phyloP scores from a whole-genome alignment of 2,888 invertebrate genomes.

The Tetropium fuscum region DNA sequence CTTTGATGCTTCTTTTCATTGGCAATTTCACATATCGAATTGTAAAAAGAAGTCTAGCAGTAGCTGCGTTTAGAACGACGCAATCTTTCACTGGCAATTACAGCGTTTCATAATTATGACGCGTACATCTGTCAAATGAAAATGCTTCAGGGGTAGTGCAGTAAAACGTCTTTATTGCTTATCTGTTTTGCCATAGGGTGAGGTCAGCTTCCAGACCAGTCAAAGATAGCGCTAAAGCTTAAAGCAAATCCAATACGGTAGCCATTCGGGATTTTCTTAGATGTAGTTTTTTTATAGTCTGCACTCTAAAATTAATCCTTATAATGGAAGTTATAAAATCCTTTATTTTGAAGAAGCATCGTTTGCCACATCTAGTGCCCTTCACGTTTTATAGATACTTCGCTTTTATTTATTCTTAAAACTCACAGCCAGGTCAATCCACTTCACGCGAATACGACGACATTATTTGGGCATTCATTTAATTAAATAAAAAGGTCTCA shows the following conservation, averaged over 20 bases:
- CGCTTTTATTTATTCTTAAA: neutral
- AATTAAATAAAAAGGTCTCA: no score
- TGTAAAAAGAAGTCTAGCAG: constrained; percentile 20
- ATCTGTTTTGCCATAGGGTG: constrained; percentile 12
- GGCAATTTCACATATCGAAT: constrained; percentile 31
- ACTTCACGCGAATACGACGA: no score
- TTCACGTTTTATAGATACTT: neutral
- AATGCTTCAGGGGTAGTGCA: constrained; percentile 6
- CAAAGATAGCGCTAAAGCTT: no score
- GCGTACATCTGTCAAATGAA: constrained; percentile 21
- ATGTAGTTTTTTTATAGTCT: neutral
- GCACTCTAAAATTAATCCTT: constrained; percentile 14
- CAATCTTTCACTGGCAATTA: constrained; percentile 23
- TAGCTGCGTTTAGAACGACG: neutral
- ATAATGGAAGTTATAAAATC: constrained; percentile 14
- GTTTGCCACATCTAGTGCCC: neutral
- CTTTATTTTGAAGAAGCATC: constrained; percentile 4
- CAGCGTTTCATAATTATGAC: constrained; percentile 13
- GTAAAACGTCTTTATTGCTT: constrained; percentile 23
- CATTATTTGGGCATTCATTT: no score
- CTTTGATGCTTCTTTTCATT: constrained; percentile 31
- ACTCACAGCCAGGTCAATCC: no score
- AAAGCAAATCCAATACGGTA: no score
- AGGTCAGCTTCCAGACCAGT: constrained; percentile 4
- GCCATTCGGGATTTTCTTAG: neutral